Evolutionary conservation across 1,140 invertebrate genomes (phyloP).

Genomic region (Sminthurides bifidus): DNA sequence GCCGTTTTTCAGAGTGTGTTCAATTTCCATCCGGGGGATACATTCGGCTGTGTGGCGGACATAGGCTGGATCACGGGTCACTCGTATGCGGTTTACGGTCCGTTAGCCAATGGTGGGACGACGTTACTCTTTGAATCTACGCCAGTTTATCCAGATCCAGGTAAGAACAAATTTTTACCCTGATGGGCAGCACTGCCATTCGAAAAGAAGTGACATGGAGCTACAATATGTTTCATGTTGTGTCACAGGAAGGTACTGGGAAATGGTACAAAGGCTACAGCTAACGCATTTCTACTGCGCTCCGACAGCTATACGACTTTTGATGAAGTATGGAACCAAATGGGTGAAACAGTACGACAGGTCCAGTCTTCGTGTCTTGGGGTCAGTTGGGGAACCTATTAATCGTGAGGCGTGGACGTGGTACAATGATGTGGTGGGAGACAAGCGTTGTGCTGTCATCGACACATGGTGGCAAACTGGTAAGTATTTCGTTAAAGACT

Average conservation of each 20-base stretch:
- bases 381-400: slow-evolving; percentile 48
- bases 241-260: slow-evolving; percentile 43
- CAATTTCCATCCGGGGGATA: slow-evolving; percentile 40
- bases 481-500: slow-evolving; percentile 3
- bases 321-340: slow-evolving; percentile 39
- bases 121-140: slow-evolving; percentile 46
- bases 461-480: slow-evolving; percentile 58
- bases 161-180: slow-evolving; percentile 32
- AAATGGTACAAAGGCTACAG: slow-evolving; percentile 42
- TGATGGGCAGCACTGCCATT: not conserved
- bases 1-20: slow-evolving; percentile 38
- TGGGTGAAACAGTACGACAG: slow-evolving; percentile 41
- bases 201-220: not conserved
- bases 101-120: slow-evolving; percentile 44
- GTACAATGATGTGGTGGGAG: slow-evolving; percentile 41
- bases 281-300: slow-evolving; percentile 45
- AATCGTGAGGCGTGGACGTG: slow-evolving; percentile 47
- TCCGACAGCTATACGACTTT: slow-evolving; percentile 43
- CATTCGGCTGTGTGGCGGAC: slow-evolving; percentile 48
- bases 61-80: slow-evolving; percentile 50
- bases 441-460: slow-evolving; percentile 43
- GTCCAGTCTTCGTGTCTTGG: slow-evolving; percentile 41
- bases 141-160: slow-evolving; percentile 45
- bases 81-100: slow-evolving; percentile 46
- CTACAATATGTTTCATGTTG: not conserved